Evolutionary conservation across 2,113 vertebrate genomes (phyloP).

Genomic region (Mesembrinibis cayennensis): DNA sequence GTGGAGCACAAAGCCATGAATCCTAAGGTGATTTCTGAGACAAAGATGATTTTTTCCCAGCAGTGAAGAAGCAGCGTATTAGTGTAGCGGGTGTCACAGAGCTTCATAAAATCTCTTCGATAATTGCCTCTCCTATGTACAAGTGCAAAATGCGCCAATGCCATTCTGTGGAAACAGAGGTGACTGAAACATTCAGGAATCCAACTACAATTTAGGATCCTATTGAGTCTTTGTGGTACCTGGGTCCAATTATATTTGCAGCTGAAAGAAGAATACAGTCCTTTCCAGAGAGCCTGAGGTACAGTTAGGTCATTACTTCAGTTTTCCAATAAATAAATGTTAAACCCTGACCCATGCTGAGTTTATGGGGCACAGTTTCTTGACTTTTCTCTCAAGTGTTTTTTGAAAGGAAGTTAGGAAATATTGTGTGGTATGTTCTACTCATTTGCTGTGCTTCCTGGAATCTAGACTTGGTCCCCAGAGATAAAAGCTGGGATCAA

Average conservation of each 20-base stretch:
- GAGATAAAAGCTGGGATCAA: background rate
- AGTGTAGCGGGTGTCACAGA: background rate
- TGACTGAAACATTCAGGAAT: slow-evolving; percentile 23
- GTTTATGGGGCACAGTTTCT: slow-evolving; percentile 26
- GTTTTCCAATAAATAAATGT: slow-evolving; percentile 19
- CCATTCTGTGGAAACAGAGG: background rate
- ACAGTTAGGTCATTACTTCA: background rate
- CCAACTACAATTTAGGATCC: slow-evolving; percentile 22
- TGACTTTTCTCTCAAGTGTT: background rate
- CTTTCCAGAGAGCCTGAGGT: background rate
- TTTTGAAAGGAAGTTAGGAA: slow-evolving; percentile 39
- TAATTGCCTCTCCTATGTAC: background rate
- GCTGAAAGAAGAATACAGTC: background rate
- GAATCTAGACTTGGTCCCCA: background rate
- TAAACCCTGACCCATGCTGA: slow-evolving; percentile 2
- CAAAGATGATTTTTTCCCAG: background rate
- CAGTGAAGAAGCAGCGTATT: background rate
- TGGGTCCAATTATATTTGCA: slow-evolving; percentile 32
- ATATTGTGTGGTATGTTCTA: background rate
- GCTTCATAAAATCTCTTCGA: background rate
- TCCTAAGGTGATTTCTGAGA: background rate
- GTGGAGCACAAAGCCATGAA: background rate
- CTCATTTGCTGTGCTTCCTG: slow-evolving; percentile 18
- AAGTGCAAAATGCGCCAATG: background rate
- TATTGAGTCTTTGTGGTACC: slow-evolving; percentile 43